Evolutionary conservation across 2,888 invertebrate species (phyloP).

Genomic region (Drosophila recens): DNA sequence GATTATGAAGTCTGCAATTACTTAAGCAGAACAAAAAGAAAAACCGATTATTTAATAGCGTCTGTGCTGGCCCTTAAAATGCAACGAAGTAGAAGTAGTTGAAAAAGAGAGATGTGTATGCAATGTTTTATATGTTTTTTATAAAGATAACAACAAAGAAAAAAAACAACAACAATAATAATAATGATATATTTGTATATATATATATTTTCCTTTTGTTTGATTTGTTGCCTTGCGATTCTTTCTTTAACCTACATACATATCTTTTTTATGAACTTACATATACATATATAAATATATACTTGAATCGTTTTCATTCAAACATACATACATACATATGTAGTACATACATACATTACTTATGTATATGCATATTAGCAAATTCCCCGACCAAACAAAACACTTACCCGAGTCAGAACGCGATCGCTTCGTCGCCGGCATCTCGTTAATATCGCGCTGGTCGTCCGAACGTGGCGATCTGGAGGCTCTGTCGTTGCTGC

Average conservation of each 20-base stretch:
- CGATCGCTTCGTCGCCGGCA: conserved; percentile 78
- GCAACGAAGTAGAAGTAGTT: conserved; percentile 73
- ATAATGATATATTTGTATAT: conserved; percentile 39
- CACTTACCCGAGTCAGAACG: conserved; percentile 83
- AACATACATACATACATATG: conserved; percentile 55
- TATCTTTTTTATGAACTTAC: conserved; percentile 53
- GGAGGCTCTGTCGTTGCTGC: conserved; percentile 83
- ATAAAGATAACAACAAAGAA: conserved; percentile 34
- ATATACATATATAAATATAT: conserved; percentile 39
- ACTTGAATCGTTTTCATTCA: conserved; percentile 15
- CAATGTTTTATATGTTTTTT: conserved; percentile 52
- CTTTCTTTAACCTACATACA: conserved; percentile 49
- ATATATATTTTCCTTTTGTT: conserved; percentile 52
- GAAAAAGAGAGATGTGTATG: conserved; percentile 69
- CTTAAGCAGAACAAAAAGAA: conserved; percentile 85
- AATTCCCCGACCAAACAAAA: conserved; percentile 30
- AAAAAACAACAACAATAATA: conserved; percentile 14
- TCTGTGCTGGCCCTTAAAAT: conserved; percentile 78
- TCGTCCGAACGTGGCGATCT: conserved; percentile 83
- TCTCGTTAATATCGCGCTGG: conserved; percentile 76
- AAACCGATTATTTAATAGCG: conserved; percentile 85
- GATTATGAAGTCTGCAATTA: conserved; percentile 85
- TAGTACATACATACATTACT: conserved; percentile 51
- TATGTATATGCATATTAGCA: conserved; percentile 24
- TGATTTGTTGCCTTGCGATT: conserved; percentile 54